A percentile compares a stretch with the other conserved stretches of the same genome.
Evolutionary conservation across 1,140 invertebrate genomes (phyloP).

Genomic region (Meloidogyne hapla): DNA sequence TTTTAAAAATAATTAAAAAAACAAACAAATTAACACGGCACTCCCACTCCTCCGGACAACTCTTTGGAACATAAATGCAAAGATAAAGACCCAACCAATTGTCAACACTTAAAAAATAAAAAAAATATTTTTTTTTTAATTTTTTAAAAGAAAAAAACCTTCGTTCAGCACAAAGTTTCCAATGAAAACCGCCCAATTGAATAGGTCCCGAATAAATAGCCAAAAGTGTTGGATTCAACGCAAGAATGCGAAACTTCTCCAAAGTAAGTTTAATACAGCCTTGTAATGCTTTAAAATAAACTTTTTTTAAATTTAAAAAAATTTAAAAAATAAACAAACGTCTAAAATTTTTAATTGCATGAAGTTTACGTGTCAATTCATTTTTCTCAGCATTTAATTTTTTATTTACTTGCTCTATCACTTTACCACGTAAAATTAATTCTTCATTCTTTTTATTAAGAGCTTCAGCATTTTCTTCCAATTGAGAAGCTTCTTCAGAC

Average conservation of each 20-base stretch:
- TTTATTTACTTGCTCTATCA: neutral
- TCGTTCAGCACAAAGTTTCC: neutral
- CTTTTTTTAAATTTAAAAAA: neutral
- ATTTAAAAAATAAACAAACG: neutral
- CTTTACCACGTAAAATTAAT: neutral
- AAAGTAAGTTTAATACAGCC: neutral
- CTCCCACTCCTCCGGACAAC: neutral
- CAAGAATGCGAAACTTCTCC: neutral
- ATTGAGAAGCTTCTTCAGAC: neutral
- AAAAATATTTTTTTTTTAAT: neutral
- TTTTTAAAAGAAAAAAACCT: neutral
- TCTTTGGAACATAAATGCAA: neutral
- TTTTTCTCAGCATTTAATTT: neutral
- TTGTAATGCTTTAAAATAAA: neutral
- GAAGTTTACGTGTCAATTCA: neutral
- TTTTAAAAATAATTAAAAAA: too few relatives aligned
- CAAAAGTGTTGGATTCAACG: neutral
- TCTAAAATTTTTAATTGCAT: neutral
- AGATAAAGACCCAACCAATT: slow-evolving; percentile 1
- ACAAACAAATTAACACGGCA: slow-evolving; percentile 1
- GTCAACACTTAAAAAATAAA: neutral
- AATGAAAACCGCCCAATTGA: neutral
- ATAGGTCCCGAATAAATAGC: neutral
- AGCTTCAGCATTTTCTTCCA: neutral
- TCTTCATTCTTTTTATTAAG: neutral